Conservation (phyloP, 2,113 vertebrate species). For the Puffinus mauretanicus region DNA sequence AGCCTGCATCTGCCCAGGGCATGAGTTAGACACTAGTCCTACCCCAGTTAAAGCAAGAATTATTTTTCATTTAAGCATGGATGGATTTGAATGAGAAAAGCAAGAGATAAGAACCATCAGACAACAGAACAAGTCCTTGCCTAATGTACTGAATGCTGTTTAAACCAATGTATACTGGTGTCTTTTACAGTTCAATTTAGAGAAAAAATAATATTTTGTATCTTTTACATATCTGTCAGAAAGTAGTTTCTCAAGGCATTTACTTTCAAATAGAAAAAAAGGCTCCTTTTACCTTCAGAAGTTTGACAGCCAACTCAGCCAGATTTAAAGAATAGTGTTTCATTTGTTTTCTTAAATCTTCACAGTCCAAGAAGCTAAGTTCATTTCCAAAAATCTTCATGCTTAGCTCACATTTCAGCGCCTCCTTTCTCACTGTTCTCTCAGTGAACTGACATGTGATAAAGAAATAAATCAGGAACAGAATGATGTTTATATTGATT, state of each 20-base stretch:
- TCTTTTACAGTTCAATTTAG: not conserved
- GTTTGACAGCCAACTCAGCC: slow-evolving; percentile 76
- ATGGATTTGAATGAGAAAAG: not conserved
- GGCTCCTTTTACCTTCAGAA: slow-evolving; percentile 80
- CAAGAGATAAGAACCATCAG: not conserved
- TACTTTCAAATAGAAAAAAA: not conserved
- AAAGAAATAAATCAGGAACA: not conserved
- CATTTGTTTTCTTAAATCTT: slow-evolving; percentile 66
- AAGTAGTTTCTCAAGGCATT: not conserved
- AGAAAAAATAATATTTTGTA: not conserved
- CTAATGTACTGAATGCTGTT: not conserved
- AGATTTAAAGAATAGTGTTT: slow-evolving; percentile 76
- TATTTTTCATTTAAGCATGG: not conserved
- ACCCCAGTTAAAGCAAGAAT: not conserved
- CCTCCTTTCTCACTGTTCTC: not conserved
- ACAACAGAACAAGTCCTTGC: not conserved
- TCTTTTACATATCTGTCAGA: not conserved
- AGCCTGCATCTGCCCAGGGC: not conserved
- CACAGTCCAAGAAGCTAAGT: slow-evolving; percentile 78
- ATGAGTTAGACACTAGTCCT: not conserved
- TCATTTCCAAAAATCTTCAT: slow-evolving; percentile 86
- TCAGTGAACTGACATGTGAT: slow-evolving; percentile 67
- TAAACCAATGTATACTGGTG: not conserved
- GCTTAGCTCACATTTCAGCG: slow-evolving; percentile 73
- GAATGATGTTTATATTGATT: not conserved